Base-by-base conservation (phyloP, 2,113 vertebrate genomes). In the Pleuronectes platessa region DNA sequence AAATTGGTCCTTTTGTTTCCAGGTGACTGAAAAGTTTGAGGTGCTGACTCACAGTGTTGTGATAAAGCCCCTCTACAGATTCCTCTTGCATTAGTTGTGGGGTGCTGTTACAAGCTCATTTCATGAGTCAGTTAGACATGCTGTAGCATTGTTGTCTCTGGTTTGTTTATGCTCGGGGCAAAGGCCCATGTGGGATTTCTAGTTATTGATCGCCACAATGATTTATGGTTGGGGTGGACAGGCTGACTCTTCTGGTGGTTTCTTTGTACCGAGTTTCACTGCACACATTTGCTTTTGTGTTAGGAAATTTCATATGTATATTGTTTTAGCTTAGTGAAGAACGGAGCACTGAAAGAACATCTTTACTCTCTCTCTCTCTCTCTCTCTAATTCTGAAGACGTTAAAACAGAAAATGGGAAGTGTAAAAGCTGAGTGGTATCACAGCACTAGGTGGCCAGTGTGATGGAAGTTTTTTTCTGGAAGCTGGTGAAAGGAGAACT, bases 221-320 rank as follows among this genome's bases (percentile, higher is more conserved):
- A 81, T 81, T 76, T 72, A 84, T 79, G 54, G 78, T 71, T 23
- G 13, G 68, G 66, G 45, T 81, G 49, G 64, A 56, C 61, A 55
- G 49, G 61, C 23, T 49, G 58, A 64, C 15, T 59, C 61, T 45
- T 71, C 18, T 56, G 42, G 14, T 47, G 12, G 47, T 62, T 51
- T 42, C 23, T 42, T 61, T 54, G 24, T 15, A 47, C 17, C 21
- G 13, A 11, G 12, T 58, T 70, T 35, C 12, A 67, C 21, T 70
- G 23, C 27, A 74, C n/a, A 83, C 61, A 45, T 80, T 67, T 47
- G 68, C 3, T 56, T 71, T 17, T 47, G 7, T 58, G 76, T 55
- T 68, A 12, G 1, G 4, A 14, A 61, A 37, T 51, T 68, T 61
- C 56, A 35, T 68, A 24, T 53, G 47, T 62, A 59, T 58, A 61